Evolutionary conservation across 53 echinoderm and acorn worm genomes (phyloP).

Genomic region (Arbacia lixula): DNA sequence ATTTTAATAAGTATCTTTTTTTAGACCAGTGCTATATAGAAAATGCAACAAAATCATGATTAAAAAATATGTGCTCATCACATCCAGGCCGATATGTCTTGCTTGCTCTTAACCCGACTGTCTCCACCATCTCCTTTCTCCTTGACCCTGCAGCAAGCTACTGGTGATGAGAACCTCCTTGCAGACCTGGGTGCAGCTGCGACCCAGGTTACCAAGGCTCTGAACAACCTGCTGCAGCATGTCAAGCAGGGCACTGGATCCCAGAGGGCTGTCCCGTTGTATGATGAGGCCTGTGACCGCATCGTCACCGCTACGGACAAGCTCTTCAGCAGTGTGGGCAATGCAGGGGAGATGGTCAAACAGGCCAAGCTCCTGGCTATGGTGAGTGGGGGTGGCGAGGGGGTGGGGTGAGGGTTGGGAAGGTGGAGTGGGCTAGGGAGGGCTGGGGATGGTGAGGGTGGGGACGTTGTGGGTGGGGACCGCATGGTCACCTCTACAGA

Average conservation of each 20-base stretch:
- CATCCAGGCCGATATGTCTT: no score
- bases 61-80: no score
- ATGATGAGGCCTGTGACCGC: conserved; percentile 90
- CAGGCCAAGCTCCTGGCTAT: conserved; percentile 95
- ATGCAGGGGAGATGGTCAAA: conserved; percentile 96
- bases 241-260: conserved; percentile 87
- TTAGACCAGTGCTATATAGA: no score
- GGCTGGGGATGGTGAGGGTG: no score
- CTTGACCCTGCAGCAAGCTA: conserved; percentile 58
- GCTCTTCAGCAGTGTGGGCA: conserved; percentile 90
- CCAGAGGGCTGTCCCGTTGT: conserved; percentile 70
- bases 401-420: no score
- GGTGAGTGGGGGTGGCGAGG: conserved; percentile 55
- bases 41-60: no score
- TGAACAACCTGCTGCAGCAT: conserved; percentile 90
- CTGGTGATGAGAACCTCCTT: conserved; percentile 84
- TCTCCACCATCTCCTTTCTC: not conserved
- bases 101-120: not conserved
- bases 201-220: conserved; percentile 89
- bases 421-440: no score
- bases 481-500: conserved; percentile 91
- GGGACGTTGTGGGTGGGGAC: conserved; percentile 89
- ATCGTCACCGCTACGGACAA: conserved; percentile 95
- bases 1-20: no score
- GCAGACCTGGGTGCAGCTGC: conserved; percentile 84